Conservation (phyloP, 2,797 vertebrate genomes). For the Lithobates pipiens region DNA sequence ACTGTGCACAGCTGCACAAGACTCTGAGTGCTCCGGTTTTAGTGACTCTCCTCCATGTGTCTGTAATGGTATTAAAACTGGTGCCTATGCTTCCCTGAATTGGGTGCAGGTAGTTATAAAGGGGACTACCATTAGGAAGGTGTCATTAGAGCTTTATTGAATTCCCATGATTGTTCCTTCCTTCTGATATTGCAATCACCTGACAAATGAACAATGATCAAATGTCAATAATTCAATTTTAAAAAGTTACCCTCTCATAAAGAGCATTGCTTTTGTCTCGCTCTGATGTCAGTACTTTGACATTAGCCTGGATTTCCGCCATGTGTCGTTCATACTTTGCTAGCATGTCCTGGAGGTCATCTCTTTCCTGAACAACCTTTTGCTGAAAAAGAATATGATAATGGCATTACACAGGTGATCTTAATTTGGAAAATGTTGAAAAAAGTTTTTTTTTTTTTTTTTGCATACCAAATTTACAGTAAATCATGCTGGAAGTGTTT, state of each 20-base stretch:
- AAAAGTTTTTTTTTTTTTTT: background rate
- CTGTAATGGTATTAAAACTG: no score
- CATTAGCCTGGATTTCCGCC: conserved; percentile 81
- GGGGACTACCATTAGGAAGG: no score
- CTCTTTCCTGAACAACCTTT: conserved; percentile 74
- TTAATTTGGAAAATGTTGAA: background rate
- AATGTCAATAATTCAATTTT: no score
- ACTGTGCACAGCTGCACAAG: no score
- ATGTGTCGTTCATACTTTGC: conserved; percentile 77
- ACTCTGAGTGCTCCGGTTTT: no score
- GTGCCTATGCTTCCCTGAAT: no score
- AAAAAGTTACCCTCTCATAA: conserved; percentile 74
- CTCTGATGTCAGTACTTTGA: conserved; percentile 81
- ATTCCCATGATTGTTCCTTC: no score
- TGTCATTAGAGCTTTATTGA: no score
- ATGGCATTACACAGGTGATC: background rate
- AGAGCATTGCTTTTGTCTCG: conserved; percentile 77
- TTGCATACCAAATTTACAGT: background rate
- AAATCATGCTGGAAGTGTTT: background rate
- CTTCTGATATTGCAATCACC: no score
- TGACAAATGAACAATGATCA: no score
- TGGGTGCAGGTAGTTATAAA: no score
- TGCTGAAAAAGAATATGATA: conserved; percentile 60
- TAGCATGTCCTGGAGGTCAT: conserved; percentile 76
- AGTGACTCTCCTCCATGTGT: no score